Evolutionary conservation across 2,888 invertebrate genomes (phyloP).

Genomic region (Glaucopsyche alexis): DNA sequence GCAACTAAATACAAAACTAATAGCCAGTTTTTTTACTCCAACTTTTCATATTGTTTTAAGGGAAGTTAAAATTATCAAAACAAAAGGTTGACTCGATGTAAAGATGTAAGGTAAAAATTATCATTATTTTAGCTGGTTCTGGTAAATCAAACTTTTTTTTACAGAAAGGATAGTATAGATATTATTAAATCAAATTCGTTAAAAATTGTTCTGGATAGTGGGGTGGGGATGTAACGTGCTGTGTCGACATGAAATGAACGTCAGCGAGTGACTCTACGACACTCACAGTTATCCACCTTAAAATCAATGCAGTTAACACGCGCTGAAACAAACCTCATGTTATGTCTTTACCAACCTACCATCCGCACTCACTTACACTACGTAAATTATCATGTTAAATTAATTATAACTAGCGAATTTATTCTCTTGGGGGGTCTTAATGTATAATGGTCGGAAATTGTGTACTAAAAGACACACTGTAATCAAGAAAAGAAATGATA

Average conservation of each 20-base stretch:
- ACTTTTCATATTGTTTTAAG: background rate
- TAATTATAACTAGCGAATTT: slow-evolving; percentile 16
- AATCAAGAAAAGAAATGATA: slow-evolving; percentile 22
- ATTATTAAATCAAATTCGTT: slow-evolving; percentile 25
- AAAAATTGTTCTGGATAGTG: slow-evolving; percentile 61
- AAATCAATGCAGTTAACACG: slow-evolving; percentile 82
- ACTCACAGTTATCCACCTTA: slow-evolving; percentile 82
- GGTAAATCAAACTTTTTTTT: slow-evolving; percentile 11
- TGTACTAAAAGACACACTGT: background rate
- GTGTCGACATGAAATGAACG: slow-evolving; percentile 74
- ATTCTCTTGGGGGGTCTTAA: slow-evolving; percentile 18
- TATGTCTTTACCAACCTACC: slow-evolving; percentile 65
- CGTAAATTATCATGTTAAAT: slow-evolving; percentile 24
- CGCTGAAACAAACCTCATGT: slow-evolving; percentile 78
- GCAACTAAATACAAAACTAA: slow-evolving; percentile 26
- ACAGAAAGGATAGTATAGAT: slow-evolving; percentile 24
- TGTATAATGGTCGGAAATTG: slow-evolving; percentile 17
- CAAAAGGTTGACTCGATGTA: background rate
- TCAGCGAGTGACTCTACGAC: slow-evolving; percentile 74
- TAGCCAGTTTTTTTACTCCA: slow-evolving; percentile 25
- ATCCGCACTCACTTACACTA: slow-evolving; percentile 39
- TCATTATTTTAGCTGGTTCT: background rate
- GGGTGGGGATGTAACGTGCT: slow-evolving; percentile 64
- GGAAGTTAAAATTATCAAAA: background rate
- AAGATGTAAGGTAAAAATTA: background rate